Base-by-base conservation (phyloP, 1,140 invertebrate genomes). In the Zaprionus ornatus region DNA sequence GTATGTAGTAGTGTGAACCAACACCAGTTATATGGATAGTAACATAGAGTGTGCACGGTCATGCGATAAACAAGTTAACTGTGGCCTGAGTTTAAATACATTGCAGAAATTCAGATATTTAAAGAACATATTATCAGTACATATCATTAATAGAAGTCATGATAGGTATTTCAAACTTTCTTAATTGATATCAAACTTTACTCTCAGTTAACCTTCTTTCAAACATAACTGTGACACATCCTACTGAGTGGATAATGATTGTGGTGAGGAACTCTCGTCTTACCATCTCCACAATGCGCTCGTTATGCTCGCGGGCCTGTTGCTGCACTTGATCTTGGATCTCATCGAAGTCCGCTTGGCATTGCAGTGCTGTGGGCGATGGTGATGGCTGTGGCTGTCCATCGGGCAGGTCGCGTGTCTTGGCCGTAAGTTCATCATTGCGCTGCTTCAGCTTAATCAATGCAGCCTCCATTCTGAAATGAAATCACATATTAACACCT, bases 201-300 rank as follows among this genome's bases (percentile, higher is more conserved):
- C 29, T 29, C 7, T 42, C 40, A 17, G 7, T 45, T 17, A n/a
- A 45, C 40, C 19, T n/a, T 17, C 17, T n/a, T 17, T 45, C n/a
- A 45, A 9, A 9, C n/a, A 45, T 45, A 7, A 45, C 40, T n/a
- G n/a, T 17, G n/a, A n/a, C 7, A 42, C 40, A 42, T 42, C 2
- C 45, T 21, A 21, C 45, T 21, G 10, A 50, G 19, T 50, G 45
- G 19, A 13, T 21, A 50, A 50, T n/a, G 37, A 25, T 45, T 6
- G 3, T 27, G 3, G 19, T 48, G 57, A n/a, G 32, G 45, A n/a
- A n/a, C 37, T 61, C 37, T 45, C 15, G 7, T 74, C 72, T 75
- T 72, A 92, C 92, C 91, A 92, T 92, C 90, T 92, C 92, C 23
- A 92, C 92, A 74, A 92, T 92, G 50, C 92, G 90, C 19, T 92